Percentiles rank a stretch among this genome's conserved stretches.
Evolutionary conservation across 1,140 invertebrate genomes (phyloP).

Genomic region (Ostrea edulis): DNA sequence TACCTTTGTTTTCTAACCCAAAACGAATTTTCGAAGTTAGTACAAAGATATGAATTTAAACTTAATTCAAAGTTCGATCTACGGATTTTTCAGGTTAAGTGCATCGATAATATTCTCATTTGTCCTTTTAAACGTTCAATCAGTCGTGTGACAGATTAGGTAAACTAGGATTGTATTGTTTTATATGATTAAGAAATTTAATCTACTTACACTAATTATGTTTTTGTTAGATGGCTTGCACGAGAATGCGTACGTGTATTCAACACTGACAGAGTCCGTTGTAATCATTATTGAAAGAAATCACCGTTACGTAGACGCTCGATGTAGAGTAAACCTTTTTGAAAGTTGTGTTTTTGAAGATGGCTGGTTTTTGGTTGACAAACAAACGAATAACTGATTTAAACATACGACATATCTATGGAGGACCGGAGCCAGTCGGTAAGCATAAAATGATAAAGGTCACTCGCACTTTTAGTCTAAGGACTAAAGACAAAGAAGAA

Average conservation of each 20-base stretch:
- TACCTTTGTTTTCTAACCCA: too few relatives aligned
- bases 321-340: background rate
- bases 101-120: background rate
- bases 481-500: conserved; percentile 8
- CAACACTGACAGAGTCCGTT: background rate
- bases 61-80: too few relatives aligned
- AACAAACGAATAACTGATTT: conserved; percentile 24
- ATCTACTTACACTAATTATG: conserved; percentile 30
- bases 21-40: too few relatives aligned
- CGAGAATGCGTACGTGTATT: background rate
- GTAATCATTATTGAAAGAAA: background rate
- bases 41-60: too few relatives aligned
- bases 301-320: background rate
- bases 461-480: conserved; percentile 6
- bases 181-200: conserved; percentile 20
- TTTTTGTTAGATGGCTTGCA: background rate
- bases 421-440: background rate
- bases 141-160: conserved; percentile 3
- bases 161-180: background rate
- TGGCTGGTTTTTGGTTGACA: conserved; percentile 28
- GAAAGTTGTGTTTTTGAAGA: background rate
- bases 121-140: background rate
- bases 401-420: conserved; percentile 11
- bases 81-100: too few relatives aligned
- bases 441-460: background rate